These are phyloP conservation scores for Menidia menidia DNA, from an alignment of 2,797 vertebrate species.

Conservation along the genomic window DNA sequence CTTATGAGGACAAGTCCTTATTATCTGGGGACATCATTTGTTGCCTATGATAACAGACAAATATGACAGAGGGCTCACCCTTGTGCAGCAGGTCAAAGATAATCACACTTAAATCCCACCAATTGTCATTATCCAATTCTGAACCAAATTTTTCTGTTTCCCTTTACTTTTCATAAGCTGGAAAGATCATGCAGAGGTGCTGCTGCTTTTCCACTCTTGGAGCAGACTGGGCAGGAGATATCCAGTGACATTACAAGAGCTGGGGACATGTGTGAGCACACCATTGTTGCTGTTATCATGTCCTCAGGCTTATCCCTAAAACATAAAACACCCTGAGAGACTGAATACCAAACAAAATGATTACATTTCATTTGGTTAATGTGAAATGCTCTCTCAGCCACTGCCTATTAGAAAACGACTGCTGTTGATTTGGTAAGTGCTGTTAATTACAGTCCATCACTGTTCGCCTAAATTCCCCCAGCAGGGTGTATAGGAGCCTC, in stretches of 20 bases:
- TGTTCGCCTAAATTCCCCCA: slow-evolving; percentile 64
- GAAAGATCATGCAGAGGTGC: neutral
- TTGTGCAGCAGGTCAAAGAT: slow-evolving; percentile 88
- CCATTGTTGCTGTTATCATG: slow-evolving; percentile 28
- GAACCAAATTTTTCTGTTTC: slow-evolving; percentile 34
- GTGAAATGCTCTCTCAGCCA: slow-evolving; percentile 51
- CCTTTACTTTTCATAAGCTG: neutral
- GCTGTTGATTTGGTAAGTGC: slow-evolving; percentile 67
- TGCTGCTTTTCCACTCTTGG: neutral
- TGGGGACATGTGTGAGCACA: slow-evolving; percentile 4
- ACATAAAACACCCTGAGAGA: slow-evolving; percentile 48
- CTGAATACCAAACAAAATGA: slow-evolving; percentile 58
- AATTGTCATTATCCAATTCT: slow-evolving; percentile 86
- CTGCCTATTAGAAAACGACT: slow-evolving; percentile 61
- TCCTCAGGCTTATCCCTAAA: slow-evolving; percentile 22
- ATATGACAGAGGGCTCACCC: slow-evolving; percentile 58
- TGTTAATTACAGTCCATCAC: slow-evolving; percentile 78
- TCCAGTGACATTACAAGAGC: neutral
- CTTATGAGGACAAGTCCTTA: slow-evolving; percentile 85
- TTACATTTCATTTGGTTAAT: slow-evolving; percentile 57
- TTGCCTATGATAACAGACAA: slow-evolving; percentile 56
- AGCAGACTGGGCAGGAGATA: neutral
- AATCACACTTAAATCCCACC: slow-evolving; percentile 86
- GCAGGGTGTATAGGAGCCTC: slow-evolving; percentile 64
- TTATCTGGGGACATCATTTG: slow-evolving; percentile 82